These are phyloP conservation scores for Lampropteryx suffumata DNA, from an alignment of 2,888 invertebrate species.

Conservation along the genomic window DNA sequence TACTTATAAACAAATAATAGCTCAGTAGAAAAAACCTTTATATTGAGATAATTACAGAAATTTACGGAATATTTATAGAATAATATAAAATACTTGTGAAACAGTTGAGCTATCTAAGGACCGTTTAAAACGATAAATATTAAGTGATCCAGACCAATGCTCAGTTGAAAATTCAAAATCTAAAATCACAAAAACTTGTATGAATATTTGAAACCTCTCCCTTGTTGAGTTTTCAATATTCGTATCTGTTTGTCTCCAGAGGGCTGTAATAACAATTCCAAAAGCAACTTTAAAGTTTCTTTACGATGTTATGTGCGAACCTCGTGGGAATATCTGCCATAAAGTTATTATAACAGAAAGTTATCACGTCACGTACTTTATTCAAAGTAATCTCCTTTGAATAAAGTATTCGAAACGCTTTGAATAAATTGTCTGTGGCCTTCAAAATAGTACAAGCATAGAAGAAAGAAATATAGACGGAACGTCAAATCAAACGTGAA, in stretches of 20 bases:
- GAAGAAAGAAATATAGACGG: too few species aligned
- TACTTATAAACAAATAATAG: too few species aligned
- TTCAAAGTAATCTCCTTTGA: slow-evolving; percentile 13
- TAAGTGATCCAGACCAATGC: slow-evolving; percentile 5
- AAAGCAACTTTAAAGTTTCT: slow-evolving; percentile 27
- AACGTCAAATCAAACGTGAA: too few species aligned
- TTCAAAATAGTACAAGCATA: too few species aligned
- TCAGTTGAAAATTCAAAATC: slow-evolving; percentile 11
- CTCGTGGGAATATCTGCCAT: slow-evolving; percentile 19
- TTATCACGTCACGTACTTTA: slow-evolving; percentile 11
- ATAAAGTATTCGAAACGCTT: too few species aligned
- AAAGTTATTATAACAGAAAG: slow-evolving; percentile 20
- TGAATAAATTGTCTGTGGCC: not conserved
- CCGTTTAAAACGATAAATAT: too few species aligned
- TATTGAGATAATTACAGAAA: too few species aligned
- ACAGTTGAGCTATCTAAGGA: too few species aligned
- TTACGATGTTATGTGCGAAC: slow-evolving; percentile 23
- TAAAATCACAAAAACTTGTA: not conserved
- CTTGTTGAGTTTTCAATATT: slow-evolving; percentile 29
- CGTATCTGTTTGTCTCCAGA: slow-evolving; percentile 22
- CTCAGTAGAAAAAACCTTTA: too few species aligned
- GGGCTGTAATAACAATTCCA: slow-evolving; percentile 29
- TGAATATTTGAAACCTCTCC: not conserved
- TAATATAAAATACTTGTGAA: too few species aligned
- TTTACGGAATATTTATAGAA: too few species aligned